These are phyloP conservation scores for Pogonocichla stellata DNA, from an alignment of 2,113 vertebrate genomes.

Conservation along the genomic window DNA sequence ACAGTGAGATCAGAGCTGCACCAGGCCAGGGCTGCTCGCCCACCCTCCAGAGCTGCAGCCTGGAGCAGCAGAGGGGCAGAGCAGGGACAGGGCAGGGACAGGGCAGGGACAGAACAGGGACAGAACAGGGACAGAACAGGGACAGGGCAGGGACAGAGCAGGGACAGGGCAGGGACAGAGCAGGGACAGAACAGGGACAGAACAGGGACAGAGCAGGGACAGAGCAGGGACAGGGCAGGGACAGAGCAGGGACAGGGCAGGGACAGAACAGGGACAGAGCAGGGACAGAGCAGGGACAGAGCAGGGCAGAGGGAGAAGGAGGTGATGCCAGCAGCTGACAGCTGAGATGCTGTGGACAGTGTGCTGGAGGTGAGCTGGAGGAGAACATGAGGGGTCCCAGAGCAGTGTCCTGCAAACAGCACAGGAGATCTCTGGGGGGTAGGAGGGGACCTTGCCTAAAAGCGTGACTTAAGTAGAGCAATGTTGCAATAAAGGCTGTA, in stretches of 20 bases:
- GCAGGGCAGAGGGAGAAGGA: not conserved
- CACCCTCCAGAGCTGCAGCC: not conserved
- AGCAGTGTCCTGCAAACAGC: not conserved
- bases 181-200: not conserved
- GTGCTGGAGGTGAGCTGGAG: not conserved
- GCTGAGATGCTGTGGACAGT: rapidly evolving
- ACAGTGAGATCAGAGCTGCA: not conserved
- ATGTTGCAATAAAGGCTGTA: slow-evolving; percentile 6
- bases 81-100: not conserved
- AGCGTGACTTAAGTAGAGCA: not conserved
- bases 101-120: not conserved
- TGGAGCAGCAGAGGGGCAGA: not conserved
- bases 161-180: too few relatives aligned
- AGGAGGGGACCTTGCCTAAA: not conserved
- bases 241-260: not conserved
- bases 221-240: not conserved
- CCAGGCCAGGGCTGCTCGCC: rapidly evolving
- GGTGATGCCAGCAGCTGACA: not conserved
- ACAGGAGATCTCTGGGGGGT: not conserved
- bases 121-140: not conserved
- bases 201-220: too few relatives aligned
- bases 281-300: not conserved
- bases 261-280: not conserved
- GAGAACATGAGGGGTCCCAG: rapidly evolving
- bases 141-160: too few relatives aligned